phyloP scores from a whole-genome alignment of 2,797 vertebrate species.

The Alcedo quadribrachys region DNA sequence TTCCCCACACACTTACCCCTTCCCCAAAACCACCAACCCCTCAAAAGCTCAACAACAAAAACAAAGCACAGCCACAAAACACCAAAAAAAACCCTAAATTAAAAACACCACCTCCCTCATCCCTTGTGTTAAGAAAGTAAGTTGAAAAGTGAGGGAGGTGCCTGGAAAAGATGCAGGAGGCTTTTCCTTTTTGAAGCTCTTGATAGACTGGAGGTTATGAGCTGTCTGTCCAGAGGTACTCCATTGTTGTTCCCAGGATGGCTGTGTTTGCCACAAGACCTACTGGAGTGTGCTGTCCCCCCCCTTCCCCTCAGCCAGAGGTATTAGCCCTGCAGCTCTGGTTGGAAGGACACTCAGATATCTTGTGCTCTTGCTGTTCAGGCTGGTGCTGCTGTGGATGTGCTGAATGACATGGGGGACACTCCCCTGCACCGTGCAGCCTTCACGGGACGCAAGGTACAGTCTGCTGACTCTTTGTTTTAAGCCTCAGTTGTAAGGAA shows the following conservation, averaged over 20 bases:
- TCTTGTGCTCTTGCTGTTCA: constrained; percentile 69
- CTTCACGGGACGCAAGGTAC: constrained; percentile 88
- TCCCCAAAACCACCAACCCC: not conserved
- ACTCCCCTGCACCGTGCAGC: constrained; percentile 91
- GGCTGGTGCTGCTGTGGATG: constrained; percentile 88
- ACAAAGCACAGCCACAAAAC: too few relatives aligned
- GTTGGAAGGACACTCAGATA: not conserved
- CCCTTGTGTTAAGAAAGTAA: not conserved
- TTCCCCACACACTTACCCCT: not conserved
- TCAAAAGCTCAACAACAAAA: not conserved
- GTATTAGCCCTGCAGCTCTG: not conserved
- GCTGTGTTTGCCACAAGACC: accelerated
- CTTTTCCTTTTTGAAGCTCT: not conserved
- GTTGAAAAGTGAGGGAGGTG: not conserved
- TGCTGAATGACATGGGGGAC: constrained; percentile 89
- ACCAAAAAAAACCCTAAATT: too few relatives aligned
- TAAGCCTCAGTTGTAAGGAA: not conserved
- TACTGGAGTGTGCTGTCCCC: not conserved
- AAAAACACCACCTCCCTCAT: not conserved
- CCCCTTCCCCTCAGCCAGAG: not conserved
- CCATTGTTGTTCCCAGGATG: not conserved
- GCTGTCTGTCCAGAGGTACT: not conserved
- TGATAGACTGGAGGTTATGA: not conserved
- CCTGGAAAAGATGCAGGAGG: not conserved
- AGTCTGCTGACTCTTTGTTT: not conserved